Base-by-base conservation (phyloP, 2,113 vertebrate genomes). In the Ranitomeya imitator region DNA sequence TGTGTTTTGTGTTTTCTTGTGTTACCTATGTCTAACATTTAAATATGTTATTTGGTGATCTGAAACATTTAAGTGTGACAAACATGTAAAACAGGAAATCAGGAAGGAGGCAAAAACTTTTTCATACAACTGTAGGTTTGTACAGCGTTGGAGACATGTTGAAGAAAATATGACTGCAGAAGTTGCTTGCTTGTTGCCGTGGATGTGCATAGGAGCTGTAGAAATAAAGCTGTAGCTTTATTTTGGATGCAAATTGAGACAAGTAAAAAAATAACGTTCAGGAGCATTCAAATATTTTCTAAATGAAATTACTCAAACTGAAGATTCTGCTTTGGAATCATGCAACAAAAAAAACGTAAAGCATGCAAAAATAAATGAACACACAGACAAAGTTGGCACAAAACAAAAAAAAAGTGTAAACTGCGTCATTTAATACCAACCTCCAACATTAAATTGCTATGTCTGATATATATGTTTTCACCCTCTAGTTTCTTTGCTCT, bases 381-480 rank as follows among this genome's bases (percentile, higher is more conserved):
- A 87, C 31, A 73, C 84, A 81, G 78, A 90, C 63, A 85, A 89
- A 18, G 63, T 19, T 79, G 52, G 71, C 31, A 67, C 61, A 52
- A 92, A 92, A 45, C 37, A 90, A 90, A 80, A 91, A 80, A 87
- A 94, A 91, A 91, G n/a, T 63, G 76, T 10, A 23, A 45, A 59
- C 61, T 79, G 71, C 74, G 55, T 51, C 51, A 95, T 93, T 94
- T 95, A 91, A 97, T 98, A 99, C 98, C 96, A 99, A 99, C 98
- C 98, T 99, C 98, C 97, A 99, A 96, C 98, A 99, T 99, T 97
- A 99, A 98, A 97, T 99, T 99, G 97, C 98, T 99, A 97, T 99
- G 98, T 95, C 98, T 99, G 97, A 99, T 98, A 97, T 99, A 99
- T 97, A 99, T 97, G 94, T 97, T 99, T 98, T 99, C 98, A 94